A percentile compares a stretch with the other conserved stretches of the same genome.
Evolutionary conservation across 2,113 vertebrate genomes (phyloP).

Genomic region (Sinocyclocheilus maitianheensis): DNA sequence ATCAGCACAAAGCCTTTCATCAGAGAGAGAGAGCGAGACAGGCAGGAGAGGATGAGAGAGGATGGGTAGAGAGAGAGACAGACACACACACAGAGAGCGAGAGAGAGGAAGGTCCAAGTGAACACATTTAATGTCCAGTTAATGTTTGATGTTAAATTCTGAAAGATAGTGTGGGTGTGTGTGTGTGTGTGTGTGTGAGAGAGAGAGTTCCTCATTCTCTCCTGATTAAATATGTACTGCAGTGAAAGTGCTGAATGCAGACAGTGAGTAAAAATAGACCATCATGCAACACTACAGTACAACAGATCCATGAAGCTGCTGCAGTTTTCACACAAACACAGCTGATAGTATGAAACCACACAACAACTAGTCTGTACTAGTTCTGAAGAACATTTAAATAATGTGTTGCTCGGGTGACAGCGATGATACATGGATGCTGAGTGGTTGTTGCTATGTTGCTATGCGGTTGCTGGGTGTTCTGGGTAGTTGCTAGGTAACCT

Average conservation of each 20-base stretch:
- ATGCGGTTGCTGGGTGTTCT: no score
- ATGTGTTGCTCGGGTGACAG: no score
- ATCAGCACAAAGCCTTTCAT: constrained; percentile 39
- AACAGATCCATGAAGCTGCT: background rate
- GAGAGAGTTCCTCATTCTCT: background rate
- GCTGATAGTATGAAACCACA: no score
- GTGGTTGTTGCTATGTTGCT: no score
- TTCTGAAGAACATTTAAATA: no score
- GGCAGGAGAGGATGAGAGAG: no score
- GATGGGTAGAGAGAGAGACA: no score
- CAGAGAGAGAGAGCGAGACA: background rate
- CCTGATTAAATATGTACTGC: constrained; percentile 18
- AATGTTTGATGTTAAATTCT: constrained; percentile 17
- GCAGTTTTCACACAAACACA: background rate
- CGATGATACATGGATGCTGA: no score
- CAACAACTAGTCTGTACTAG: no score
- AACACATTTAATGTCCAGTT: constrained; percentile 4
- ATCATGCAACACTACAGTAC: background rate
- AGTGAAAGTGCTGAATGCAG: constrained; percentile 27
- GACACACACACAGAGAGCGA: background rate
- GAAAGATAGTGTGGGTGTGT: background rate
- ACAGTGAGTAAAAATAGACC: constrained; percentile 7
- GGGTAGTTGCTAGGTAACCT: no score
- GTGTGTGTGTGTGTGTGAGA: background rate
- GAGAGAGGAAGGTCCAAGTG: background rate